These are phyloP conservation scores for Vimba vimba DNA, from an alignment of 2,113 vertebrate species.

Conservation along the genomic window DNA sequence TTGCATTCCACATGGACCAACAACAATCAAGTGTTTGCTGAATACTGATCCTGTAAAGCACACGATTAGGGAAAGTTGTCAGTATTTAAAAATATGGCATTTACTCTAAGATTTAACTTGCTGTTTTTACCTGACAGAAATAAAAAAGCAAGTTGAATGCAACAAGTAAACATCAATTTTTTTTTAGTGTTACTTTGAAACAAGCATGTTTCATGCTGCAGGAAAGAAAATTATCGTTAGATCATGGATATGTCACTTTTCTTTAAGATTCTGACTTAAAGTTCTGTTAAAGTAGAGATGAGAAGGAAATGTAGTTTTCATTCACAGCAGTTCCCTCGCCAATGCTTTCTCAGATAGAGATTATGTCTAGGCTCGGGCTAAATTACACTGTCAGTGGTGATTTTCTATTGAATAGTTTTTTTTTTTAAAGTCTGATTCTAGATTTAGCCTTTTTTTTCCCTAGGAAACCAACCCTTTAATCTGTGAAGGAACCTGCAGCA, in stretches of 20 bases:
- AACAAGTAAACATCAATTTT: not conserved
- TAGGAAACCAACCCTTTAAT: not conserved
- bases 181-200: not conserved
- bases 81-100: not conserved
- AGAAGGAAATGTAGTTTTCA: constrained; percentile 24
- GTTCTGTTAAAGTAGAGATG: not conserved
- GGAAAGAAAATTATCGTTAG: not conserved
- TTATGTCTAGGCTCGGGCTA: not conserved
- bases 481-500: constrained; percentile 4
- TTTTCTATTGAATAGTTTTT: constrained; percentile 6
- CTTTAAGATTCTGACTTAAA: constrained; percentile 1
- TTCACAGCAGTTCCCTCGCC: constrained; percentile 38
- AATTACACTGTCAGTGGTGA: constrained; percentile 42
- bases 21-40: not conserved
- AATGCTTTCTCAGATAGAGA: constrained; percentile 18
- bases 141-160: not conserved
- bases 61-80: not conserved
- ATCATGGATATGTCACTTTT: constrained; percentile 17
- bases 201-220: not conserved
- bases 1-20: constrained; percentile 3
- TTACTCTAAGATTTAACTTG: not conserved
- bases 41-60: not conserved
- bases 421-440: not conserved
- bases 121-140: not conserved
- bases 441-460: not conserved